Evolutionary conservation across 2,888 invertebrate species (phyloP), one percentile per base, ranked within the genome.

Genomic region (Drosophila histrio): DNA sequence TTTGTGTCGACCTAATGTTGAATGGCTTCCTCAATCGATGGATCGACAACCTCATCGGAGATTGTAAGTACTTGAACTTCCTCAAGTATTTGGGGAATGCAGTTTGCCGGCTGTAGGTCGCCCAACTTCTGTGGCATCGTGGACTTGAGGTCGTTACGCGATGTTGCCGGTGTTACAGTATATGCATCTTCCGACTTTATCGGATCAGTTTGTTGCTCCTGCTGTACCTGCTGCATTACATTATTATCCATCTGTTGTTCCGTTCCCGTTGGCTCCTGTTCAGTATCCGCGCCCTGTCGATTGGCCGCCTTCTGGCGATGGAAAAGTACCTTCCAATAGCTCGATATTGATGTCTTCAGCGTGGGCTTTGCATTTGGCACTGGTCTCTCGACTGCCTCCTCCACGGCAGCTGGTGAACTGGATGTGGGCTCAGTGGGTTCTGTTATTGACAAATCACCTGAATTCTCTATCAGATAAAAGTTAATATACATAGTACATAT

Each of bases 311-410:
- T 87, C 22, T 73, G 72, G 46, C 90, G 89, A 32, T 87, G 85
- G 34, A 91, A 90, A 0, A 89, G 77, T 0, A 71, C 58, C 52
- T 82, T 86, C 90, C 89, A 91, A 68, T 89, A 90, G 26, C 46
- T 70, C 0, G 90, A 85, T 13, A 90, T 65, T 0, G 91, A 90
- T 2, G 77, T 56, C 54, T 83, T 90, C 9, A 90, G 44, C 17
- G 74, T 74, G 4, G 67, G 72, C 32, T 73, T 85, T 7, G n/a
- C 38, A 59, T 63, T 72, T 0, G 63, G 74, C 36, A 28, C 8
- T 15, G 62, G 74, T 36, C 32, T 60, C 9, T 32, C 63, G 15
- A 26, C 11, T 2, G 15, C 8, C 7, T 50, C 47, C 8, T 46
- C 24, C 3, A 38, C 22, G 2, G 19, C 22, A 7, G 21, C 13